A percentile compares a stretch with the other conserved stretches of the same genome.
These are phyloP conservation scores for Crax fasciolata DNA, from an alignment of 2,797 vertebrate genomes.

Conservation along the genomic window DNA sequence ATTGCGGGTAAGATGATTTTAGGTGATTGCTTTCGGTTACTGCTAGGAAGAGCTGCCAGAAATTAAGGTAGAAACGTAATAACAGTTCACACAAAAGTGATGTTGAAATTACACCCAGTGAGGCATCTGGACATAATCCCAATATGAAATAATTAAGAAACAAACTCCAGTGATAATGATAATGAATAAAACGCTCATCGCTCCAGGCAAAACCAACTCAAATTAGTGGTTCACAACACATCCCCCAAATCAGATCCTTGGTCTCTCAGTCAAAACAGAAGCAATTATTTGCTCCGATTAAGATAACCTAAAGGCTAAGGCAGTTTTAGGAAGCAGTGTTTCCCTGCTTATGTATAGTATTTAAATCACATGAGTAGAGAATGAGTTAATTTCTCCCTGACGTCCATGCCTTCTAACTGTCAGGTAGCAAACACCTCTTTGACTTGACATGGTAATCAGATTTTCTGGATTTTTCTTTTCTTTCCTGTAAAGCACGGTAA, in stretches of 20 bases:
- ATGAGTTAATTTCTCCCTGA: background rate
- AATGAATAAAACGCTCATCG: slow-evolving; percentile 26
- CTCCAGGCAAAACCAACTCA: slow-evolving; percentile 7
- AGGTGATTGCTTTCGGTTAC: background rate
- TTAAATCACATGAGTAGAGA: background rate
- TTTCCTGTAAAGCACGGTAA: background rate
- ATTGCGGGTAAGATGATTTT: background rate
- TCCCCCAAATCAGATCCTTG: background rate
- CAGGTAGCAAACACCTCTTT: background rate
- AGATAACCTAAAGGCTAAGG: slow-evolving; percentile 25
- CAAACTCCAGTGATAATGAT: background rate
- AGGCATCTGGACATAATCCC: slow-evolving; percentile 30
- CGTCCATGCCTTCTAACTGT: background rate
- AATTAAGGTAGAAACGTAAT: slow-evolving; percentile 3
- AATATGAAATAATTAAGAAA: slow-evolving; percentile 57
- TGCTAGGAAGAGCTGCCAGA: slow-evolving; percentile 13
- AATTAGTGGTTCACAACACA: slow-evolving; percentile 20
- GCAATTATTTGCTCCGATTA: background rate
- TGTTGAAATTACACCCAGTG: slow-evolving; percentile 23
- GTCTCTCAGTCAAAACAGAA: background rate
- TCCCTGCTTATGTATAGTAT: background rate
- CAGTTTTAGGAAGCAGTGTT: slow-evolving; percentile 24
- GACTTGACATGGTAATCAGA: background rate
- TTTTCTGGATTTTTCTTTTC: background rate
- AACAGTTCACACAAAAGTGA: background rate